phyloP scores from a whole-genome alignment of 2,113 vertebrate species.

The Triplophysa rosa region DNA sequence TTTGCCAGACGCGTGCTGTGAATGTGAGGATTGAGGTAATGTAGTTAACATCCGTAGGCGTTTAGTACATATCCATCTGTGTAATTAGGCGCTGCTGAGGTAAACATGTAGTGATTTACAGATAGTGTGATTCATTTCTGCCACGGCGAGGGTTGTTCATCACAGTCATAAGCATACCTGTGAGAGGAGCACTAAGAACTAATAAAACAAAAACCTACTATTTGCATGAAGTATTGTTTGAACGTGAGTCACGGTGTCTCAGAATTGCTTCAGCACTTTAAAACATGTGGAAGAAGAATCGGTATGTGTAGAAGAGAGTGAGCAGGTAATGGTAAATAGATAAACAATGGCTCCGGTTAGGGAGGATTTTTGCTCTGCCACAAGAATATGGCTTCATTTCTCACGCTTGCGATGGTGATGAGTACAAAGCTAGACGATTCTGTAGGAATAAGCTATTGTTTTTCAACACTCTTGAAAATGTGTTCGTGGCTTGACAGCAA shows the following conservation, averaged over 20 bases:
- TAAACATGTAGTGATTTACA: slow-evolving; percentile 39
- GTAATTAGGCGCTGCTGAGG: slow-evolving; percentile 17
- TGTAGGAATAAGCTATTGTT: slow-evolving; percentile 25
- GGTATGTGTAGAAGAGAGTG: not conserved
- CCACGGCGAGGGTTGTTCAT: slow-evolving; percentile 34
- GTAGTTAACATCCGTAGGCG: slow-evolving; percentile 7
- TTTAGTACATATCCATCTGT: slow-evolving; percentile 17
- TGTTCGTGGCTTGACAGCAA: slow-evolving; percentile 14
- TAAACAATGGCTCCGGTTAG: slow-evolving; percentile 9
- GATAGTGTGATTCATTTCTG: slow-evolving; percentile 26
- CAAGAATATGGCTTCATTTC: slow-evolving; percentile 57
- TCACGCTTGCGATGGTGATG: slow-evolving; percentile 27
- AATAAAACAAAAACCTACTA: slow-evolving; percentile 59
- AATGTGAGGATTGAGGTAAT: not conserved
- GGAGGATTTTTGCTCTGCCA: not conserved
- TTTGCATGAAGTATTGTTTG: slow-evolving; percentile 69
- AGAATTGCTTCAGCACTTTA: slow-evolving; percentile 58
- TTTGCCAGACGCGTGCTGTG: slow-evolving; percentile 4
- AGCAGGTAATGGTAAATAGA: not conserved
- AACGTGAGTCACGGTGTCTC: slow-evolving; percentile 63
- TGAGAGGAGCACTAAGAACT: not conserved
- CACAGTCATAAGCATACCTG: slow-evolving; percentile 45
- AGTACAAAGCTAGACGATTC: slow-evolving; percentile 38
- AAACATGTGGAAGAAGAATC: slow-evolving; percentile 5
- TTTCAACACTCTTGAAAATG: slow-evolving; percentile 26